Base-by-base conservation (phyloP, 2,888 invertebrate species). In the Tuberolachnus salignus region DNA sequence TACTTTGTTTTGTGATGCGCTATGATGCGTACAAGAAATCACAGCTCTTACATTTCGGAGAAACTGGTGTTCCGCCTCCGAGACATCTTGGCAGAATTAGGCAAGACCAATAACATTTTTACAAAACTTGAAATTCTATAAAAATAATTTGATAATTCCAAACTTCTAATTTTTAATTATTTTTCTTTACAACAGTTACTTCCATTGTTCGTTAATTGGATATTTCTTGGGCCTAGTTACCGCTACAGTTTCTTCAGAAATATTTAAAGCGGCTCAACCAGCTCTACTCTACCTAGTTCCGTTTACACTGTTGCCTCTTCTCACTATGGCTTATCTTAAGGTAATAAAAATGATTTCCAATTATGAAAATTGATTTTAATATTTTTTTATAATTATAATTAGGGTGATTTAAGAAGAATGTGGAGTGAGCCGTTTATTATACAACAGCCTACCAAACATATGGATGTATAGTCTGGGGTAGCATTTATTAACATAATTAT, bases 301-400 rank as follows among this genome's bases (percentile, higher is more conserved):
- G 85, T 98, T 98, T 87, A 98, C 97, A 85, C 89, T 98, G 85
- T 89, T 98, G 87, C 98, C 98, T 83, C 90, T 98, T 83, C 90
- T 98, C 84, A 94, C 97, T 83, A 98, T 98, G 97, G 98, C 98
- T 83, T 98, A 98, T 87, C 90, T 98, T 83, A 97, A 97, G 91
- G 97, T 96, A 86, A 69, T 71, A 57, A 61, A 63, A 74, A 42
- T 57, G n/a, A n/a, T 11, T 19, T 1, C 23, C n/a, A 6, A 19
- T 61, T 8, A 11, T 34, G 14, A 10, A n/a, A 53, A 21, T 19
- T 21, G 3, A 34, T 34, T 34, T 34, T 34, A 34, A 34, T 19
- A 1, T 49, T 51, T 26, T 21, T 13, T 49, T 10, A 46, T 81
- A 34, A 59, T 69, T 82, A 87, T 82, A 87, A 86, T 10, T 87